Evolutionary conservation across 2,113 vertebrate genomes (phyloP).

Genomic region (Aspidoscelis tigris): DNA sequence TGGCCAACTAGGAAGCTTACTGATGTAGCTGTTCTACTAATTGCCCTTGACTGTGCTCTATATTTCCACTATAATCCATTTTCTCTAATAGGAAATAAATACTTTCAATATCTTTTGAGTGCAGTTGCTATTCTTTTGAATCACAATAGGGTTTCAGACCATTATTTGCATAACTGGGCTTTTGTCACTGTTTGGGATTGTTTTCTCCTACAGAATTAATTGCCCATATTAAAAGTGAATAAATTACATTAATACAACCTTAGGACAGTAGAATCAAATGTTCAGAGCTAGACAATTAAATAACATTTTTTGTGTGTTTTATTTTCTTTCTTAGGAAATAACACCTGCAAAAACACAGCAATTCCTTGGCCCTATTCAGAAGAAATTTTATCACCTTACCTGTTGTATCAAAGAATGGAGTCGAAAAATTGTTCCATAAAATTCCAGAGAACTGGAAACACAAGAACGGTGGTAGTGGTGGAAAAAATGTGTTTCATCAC

Average conservation of each 20-base stretch:
- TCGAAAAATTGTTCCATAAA: not conserved
- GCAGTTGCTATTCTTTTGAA: slow-evolving; percentile 23
- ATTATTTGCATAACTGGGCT: slow-evolving; percentile 28
- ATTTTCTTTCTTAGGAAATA: not conserved
- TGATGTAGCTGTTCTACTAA: slow-evolving; percentile 37
- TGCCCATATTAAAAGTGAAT: not conserved
- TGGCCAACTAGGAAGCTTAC: slow-evolving; percentile 33
- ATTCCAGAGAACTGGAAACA: too few relatives aligned
- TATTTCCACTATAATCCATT: slow-evolving; percentile 46
- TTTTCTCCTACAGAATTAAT: slow-evolving; percentile 25
- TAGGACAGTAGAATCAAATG: slow-evolving; percentile 10
- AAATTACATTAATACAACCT: slow-evolving; percentile 21
- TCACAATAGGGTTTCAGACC: slow-evolving; percentile 8
- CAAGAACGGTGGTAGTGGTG: too few relatives aligned
- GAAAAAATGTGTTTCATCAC: too few relatives aligned
- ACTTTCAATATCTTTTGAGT: not conserved
- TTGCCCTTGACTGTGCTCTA: slow-evolving; percentile 33
- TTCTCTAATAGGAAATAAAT: slow-evolving; percentile 28
- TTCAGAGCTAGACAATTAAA: slow-evolving; percentile 19
- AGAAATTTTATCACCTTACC: not conserved
- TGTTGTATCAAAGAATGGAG: not conserved
- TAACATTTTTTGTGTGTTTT: not conserved
- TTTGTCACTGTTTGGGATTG: slow-evolving; percentile 20
- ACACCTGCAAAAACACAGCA: not conserved
- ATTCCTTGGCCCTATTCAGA: not conserved